These are phyloP conservation scores for Luidia sarsii DNA, from an alignment of 53 echinoderm and acorn worm species.

Conservation along the genomic window DNA sequence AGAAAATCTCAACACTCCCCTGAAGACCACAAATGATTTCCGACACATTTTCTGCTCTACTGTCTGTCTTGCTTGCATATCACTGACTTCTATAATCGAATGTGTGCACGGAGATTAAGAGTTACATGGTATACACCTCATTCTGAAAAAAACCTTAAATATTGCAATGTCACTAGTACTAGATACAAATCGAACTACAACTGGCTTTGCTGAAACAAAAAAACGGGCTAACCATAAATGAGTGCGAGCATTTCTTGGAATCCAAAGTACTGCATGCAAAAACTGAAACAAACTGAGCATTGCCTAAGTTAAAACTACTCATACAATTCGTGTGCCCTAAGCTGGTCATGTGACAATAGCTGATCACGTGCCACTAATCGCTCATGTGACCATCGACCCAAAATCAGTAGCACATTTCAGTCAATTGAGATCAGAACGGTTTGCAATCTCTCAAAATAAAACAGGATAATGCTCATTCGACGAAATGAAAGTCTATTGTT, in stretches of 20 bases:
- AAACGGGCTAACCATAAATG: background rate
- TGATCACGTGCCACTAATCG: too few relatives aligned
- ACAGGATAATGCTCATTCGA: too few relatives aligned
- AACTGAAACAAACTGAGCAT: background rate
- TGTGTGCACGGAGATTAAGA: too few relatives aligned
- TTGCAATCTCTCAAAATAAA: too few relatives aligned
- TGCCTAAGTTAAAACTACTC: background rate
- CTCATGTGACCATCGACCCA: too few relatives aligned
- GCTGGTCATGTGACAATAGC: too few relatives aligned
- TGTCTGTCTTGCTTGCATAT: constrained; percentile 19
- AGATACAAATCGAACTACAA: background rate
- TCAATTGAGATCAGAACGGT: too few relatives aligned
- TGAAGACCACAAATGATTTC: background rate
- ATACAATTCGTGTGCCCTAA: too few relatives aligned
- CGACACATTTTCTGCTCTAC: background rate
- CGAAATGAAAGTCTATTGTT: too few relatives aligned
- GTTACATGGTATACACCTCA: too few relatives aligned
- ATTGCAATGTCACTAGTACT: constrained; percentile 5
- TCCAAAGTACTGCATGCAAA: background rate
- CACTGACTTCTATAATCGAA: too few relatives aligned
- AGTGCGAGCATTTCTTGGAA: background rate
- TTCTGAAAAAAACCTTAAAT: background rate
- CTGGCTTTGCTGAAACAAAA: background rate
- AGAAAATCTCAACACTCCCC: background rate
- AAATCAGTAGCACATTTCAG: too few relatives aligned